Evolutionary conservation across 2,797 vertebrate genomes (phyloP).

Genomic region (Amblyraja radiata): DNA sequence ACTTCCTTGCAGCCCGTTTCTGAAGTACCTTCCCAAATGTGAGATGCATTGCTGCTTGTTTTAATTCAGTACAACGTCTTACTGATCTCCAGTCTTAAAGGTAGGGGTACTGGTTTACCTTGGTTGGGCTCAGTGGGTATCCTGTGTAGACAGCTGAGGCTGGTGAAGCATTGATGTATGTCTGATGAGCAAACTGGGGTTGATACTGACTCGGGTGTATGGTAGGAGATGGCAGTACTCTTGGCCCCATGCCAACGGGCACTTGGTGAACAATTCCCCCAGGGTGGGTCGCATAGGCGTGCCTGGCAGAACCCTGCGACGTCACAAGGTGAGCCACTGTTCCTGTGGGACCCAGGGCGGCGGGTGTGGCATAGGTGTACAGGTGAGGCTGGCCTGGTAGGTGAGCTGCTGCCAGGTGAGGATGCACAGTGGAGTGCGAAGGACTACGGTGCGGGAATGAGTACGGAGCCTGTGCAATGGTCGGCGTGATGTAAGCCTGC

Average conservation of each 20-base stretch:
- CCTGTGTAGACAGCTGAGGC: slow-evolving; percentile 99
- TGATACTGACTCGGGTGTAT: slow-evolving; percentile 94
- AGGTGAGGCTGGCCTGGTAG: slow-evolving; percentile 89
- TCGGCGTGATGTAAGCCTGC: slow-evolving; percentile 94
- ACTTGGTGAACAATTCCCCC: slow-evolving; percentile 93
- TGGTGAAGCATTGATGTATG: slow-evolving; percentile 96
- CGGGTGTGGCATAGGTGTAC: slow-evolving; percentile 84
- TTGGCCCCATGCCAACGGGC: slow-evolving; percentile 89
- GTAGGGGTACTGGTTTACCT: slow-evolving; percentile 99
- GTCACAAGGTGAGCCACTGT: slow-evolving; percentile 93
- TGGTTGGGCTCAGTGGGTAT: slow-evolving; percentile 97
- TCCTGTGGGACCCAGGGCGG: slow-evolving; percentile 83
- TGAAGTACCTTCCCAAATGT: slow-evolving; percentile 15
- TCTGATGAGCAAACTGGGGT: slow-evolving; percentile 95
- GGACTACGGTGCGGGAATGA: slow-evolving; percentile 92
- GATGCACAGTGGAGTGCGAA: slow-evolving; percentile 78
- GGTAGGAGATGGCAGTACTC: slow-evolving; percentile 86
- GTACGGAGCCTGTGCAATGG: slow-evolving; percentile 87
- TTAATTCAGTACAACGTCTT: not conserved
- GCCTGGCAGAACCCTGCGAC: slow-evolving; percentile 82
- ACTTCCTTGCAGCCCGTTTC: not conserved
- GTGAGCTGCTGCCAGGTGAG: slow-evolving; percentile 80
- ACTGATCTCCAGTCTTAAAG: slow-evolving; percentile 60
- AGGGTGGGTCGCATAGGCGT: slow-evolving; percentile 84
- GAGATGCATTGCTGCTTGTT: slow-evolving; percentile 22